Conservation (phyloP, 2,797 vertebrate genomes). For the Cossypha caffra region DNA sequence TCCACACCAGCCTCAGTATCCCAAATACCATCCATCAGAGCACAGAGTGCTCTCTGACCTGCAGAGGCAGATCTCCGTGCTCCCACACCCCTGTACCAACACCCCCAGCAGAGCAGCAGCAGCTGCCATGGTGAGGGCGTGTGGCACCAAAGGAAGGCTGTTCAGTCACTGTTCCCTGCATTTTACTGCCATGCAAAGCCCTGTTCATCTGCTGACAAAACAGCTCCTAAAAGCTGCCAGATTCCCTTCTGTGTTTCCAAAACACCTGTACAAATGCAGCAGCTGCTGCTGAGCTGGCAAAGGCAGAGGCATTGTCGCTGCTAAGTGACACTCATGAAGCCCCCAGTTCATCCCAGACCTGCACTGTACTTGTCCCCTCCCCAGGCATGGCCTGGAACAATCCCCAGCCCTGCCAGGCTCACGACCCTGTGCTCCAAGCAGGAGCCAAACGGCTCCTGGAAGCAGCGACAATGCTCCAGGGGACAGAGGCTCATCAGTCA, state of each 20-base stretch:
- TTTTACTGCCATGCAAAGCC: not conserved
- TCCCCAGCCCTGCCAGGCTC: not conserved
- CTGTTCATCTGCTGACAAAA: not conserved
- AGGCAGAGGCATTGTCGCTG: not conserved
- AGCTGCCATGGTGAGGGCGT: fast-evolving
- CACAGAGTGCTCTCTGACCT: not conserved
- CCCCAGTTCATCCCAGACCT: not conserved
- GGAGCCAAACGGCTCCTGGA: not conserved
- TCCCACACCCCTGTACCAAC: not conserved
- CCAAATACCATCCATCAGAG: not conserved
- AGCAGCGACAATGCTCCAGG: not conserved
- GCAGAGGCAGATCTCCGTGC: not conserved
- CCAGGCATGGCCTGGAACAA: not conserved
- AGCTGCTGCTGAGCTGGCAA: not conserved
- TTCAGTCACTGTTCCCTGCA: not conserved
- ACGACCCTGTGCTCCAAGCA: not conserved
- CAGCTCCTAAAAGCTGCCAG: not conserved
- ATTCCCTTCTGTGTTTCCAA: not conserved
- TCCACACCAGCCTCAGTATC: not conserved
- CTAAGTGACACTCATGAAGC: not conserved
- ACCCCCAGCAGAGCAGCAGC: not conserved
- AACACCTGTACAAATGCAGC: fast-evolving
- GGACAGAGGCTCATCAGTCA: not conserved
- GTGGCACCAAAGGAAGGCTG: not conserved
- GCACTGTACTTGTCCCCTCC: not conserved